Evolutionary conservation across 2,113 vertebrate species (phyloP).

Genomic region (Myiopsitta monachus): DNA sequence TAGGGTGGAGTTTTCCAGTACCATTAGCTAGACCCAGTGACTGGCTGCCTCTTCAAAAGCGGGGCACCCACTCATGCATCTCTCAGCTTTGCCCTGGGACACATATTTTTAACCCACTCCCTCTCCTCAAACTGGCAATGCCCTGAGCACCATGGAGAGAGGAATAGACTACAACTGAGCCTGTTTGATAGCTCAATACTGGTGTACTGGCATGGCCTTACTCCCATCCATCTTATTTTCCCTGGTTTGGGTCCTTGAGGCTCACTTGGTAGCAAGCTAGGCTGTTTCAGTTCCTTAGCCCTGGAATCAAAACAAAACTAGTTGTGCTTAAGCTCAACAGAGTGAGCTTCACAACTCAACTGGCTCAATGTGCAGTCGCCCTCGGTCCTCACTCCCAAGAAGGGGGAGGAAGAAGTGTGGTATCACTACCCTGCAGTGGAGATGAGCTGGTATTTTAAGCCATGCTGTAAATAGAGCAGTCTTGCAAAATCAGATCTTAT

Average conservation of each 20-base stretch:
- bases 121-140: not conserved
- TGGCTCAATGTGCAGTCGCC: not conserved
- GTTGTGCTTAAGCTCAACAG: not conserved
- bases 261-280: not conserved
- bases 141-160: rapidly evolving
- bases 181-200: not conserved
- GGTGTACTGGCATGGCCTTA: not conserved
- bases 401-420: not conserved
- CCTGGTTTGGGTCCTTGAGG: not conserved
- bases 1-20: not conserved
- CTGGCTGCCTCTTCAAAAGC: not conserved
- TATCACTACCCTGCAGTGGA: not conserved
- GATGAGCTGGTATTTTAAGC: not conserved
- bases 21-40: not conserved
- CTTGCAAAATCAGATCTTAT: not conserved
- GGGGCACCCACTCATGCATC: not conserved
- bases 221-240: not conserved
- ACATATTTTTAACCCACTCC: not conserved
- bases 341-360: not conserved
- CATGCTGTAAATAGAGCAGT: not conserved
- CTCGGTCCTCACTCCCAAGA: not conserved
- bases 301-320: not conserved
- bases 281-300: not conserved
- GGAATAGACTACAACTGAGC: not conserved
- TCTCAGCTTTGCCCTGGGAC: not conserved